These are phyloP conservation scores for Hanleya hanleyi DNA, from an alignment of 2,888 invertebrate genomes.

Conservation along the genomic window DNA sequence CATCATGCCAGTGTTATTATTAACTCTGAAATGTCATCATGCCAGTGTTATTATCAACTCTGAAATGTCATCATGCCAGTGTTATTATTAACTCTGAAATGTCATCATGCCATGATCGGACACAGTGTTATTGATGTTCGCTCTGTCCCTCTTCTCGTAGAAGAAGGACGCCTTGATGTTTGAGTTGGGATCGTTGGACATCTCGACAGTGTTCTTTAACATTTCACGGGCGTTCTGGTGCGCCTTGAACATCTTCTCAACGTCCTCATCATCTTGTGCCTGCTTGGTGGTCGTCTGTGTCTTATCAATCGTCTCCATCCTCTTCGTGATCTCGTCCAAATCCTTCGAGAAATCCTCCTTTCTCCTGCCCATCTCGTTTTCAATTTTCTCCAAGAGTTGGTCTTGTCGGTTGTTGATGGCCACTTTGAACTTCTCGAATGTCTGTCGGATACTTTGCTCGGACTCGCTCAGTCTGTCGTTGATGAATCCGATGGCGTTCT, in stretches of 20 bases:
- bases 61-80: too few relatives aligned
- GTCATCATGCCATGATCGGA: conserved; percentile 11
- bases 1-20: too few relatives aligned
- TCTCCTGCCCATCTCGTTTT: conserved; percentile 59
- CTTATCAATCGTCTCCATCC: conserved; percentile 49
- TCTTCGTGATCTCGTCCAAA: conserved; percentile 47
- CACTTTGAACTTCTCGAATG: conserved; percentile 59
- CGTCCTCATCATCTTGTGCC: conserved; percentile 57
- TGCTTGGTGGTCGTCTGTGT: conserved; percentile 2
- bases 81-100: not conserved
- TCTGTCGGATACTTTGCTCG: conserved; percentile 55
- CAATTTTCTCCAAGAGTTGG: conserved; percentile 56
- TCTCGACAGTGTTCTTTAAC: not conserved
- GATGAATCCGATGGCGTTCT: conserved; percentile 54
- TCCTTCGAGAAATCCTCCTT: conserved; percentile 54
- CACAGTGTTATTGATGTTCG: conserved; percentile 1
- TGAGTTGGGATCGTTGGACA: not conserved
- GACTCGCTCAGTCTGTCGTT: conserved; percentile 58
- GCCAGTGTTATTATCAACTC: too few relatives aligned
- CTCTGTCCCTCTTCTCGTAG: conserved; percentile 7
- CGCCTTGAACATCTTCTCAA: conserved; percentile 60
- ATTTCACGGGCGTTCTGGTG: conserved; percentile 55
- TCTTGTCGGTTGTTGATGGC: conserved; percentile 59
- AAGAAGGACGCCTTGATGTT: not conserved
- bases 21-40: too few relatives aligned